Evolutionary conservation across 2,888 invertebrate genomes (phyloP).

Genomic region (Erynnis tages): DNA sequence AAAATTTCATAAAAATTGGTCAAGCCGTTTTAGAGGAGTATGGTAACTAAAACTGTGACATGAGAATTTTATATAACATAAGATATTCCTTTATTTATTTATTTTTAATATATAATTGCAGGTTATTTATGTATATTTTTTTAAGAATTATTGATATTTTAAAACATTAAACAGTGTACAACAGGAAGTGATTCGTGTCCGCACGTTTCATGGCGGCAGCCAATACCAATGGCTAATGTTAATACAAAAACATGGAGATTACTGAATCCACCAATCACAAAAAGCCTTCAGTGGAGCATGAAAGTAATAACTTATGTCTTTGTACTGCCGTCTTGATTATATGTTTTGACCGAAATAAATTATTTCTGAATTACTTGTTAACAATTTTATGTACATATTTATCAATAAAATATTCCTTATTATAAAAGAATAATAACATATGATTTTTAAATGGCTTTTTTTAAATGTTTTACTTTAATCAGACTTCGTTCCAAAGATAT

Average conservation of each 20-base stretch:
- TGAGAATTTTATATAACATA: too few relatives aligned
- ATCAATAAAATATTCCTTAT: too few relatives aligned
- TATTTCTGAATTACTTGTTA: neutral
- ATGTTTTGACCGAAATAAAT: neutral
- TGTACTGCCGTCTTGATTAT: conserved; percentile 43
- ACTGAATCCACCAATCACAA: conserved; percentile 59
- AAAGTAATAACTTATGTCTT: conserved; percentile 52
- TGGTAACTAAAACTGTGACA: too few relatives aligned
- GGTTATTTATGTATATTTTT: neutral
- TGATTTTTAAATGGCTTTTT: neutral
- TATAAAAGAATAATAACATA: neutral
- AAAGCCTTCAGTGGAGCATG: conserved; percentile 65
- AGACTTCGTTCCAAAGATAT: conserved; percentile 55
- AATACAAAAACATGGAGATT: conserved; percentile 66
- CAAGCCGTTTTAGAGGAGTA: too few relatives aligned
- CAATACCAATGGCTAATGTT: conserved; percentile 53
- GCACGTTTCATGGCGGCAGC: conserved; percentile 68
- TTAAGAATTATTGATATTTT: too few relatives aligned
- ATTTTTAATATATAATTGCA: too few relatives aligned
- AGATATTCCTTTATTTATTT: too few relatives aligned
- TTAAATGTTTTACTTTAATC: neutral
- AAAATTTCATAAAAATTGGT: too few relatives aligned
- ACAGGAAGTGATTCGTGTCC: conserved; percentile 77
- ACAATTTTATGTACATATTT: too few relatives aligned
- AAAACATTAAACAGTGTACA: conserved; percentile 29